These are phyloP conservation scores for Lasaia peninsularis DNA, from an alignment of 1,140 invertebrate species.

Conservation along the genomic window DNA sequence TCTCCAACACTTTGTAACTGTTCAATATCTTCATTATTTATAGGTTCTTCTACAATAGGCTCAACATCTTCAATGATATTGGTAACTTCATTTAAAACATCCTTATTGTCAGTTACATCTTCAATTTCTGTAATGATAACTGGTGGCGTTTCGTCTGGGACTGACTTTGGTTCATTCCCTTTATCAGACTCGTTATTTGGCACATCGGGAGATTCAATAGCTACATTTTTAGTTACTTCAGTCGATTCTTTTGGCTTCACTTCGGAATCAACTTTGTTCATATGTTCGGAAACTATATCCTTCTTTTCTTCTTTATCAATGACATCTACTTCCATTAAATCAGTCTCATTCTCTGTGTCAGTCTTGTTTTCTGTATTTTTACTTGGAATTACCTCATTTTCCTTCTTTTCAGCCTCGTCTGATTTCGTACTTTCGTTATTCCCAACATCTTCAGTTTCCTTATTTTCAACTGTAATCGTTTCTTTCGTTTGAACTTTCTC, in stretches of 20 bases:
- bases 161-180: slow-evolving; percentile 24
- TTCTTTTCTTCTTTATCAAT: slow-evolving; percentile 28
- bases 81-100: slow-evolving; percentile 34
- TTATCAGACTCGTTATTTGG: slow-evolving; percentile 20
- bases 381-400: background rate
- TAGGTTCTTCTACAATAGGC: slow-evolving; percentile 60
- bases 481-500: slow-evolving; percentile 12
- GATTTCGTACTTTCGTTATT: slow-evolving; percentile 11
- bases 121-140: slow-evolving; percentile 53
- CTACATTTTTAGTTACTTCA: background rate
- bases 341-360: slow-evolving; percentile 16
- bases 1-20: slow-evolving; percentile 61
- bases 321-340: slow-evolving; percentile 6
- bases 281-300: background rate
- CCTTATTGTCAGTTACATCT: slow-evolving; percentile 50
- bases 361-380: slow-evolving; percentile 17
- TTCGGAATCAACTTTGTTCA: background rate
- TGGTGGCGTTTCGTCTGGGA: slow-evolving; percentile 45
- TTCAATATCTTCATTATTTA: slow-evolving; percentile 48
- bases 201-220: slow-evolving; percentile 8
- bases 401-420: slow-evolving; percentile 3
- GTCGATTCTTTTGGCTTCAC: background rate
- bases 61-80: slow-evolving; percentile 54
- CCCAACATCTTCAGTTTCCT: slow-evolving; percentile 8
- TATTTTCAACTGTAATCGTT: slow-evolving; percentile 1